These are phyloP conservation scores for Latrodectus elegans DNA, from an alignment of 2,888 invertebrate species.

Conservation along the genomic window DNA sequence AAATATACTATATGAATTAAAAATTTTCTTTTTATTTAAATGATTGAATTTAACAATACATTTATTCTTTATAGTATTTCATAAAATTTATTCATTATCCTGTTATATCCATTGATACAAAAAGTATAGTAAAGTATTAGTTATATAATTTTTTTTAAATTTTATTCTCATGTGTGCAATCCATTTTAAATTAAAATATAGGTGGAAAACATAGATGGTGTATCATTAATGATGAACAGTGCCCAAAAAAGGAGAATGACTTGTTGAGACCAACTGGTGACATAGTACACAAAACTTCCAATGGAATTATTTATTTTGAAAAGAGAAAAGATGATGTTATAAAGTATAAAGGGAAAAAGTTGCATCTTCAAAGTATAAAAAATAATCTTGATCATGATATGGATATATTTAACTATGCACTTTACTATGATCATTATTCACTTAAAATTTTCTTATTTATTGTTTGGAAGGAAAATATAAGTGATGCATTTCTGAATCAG, in stretches of 20 bases:
- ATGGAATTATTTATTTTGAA: conserved; percentile 72
- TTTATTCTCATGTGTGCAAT: neutral
- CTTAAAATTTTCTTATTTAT: conserved; percentile 32
- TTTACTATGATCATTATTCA: conserved; percentile 28
- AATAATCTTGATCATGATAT: conserved; percentile 21
- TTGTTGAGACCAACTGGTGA: conserved; percentile 82
- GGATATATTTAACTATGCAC: conserved; percentile 18
- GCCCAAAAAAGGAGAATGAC: conserved; percentile 8
- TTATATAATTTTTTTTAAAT: neutral
- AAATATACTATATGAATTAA: too few relatives aligned
- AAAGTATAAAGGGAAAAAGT: conserved; percentile 85
- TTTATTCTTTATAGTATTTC: too few relatives aligned
- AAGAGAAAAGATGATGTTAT: conserved; percentile 83
- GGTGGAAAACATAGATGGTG: conserved; percentile 73
- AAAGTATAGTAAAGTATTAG: too few relatives aligned
- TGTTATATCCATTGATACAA: too few relatives aligned
- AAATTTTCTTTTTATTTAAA: neutral
- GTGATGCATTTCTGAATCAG: neutral
- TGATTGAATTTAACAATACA: neutral
- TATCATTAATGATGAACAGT: conserved; percentile 72
- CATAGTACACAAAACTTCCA: conserved; percentile 77
- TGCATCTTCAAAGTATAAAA: conserved; percentile 73
- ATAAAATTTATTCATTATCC: too few relatives aligned
- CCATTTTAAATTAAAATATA: conserved; percentile 40
- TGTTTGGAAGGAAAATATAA: neutral